phyloP scores from a whole-genome alignment of 2,113 vertebrate genomes.

The Xiphorhynchus elegans region DNA sequence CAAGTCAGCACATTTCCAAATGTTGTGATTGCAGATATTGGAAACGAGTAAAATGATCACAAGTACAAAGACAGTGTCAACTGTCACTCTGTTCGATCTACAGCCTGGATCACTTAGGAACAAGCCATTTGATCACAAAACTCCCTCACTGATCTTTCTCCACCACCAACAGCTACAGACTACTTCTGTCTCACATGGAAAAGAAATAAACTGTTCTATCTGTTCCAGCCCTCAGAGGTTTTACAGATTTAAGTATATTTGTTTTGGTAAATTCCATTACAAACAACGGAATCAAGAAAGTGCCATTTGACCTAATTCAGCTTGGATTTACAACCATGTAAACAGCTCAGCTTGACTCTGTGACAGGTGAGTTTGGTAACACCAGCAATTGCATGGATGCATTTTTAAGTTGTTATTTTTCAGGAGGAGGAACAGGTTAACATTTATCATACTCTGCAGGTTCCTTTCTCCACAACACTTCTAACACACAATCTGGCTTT shows the following conservation, averaged over 20 bases:
- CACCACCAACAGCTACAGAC: neutral
- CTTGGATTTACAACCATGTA: neutral
- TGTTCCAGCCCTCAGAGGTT: neutral
- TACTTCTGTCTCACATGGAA: neutral
- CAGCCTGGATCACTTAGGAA: neutral
- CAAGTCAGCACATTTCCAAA: neutral
- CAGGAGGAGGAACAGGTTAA: neutral
- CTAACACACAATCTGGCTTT: neutral
- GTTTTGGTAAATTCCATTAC: neutral
- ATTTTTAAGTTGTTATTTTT: neutral
- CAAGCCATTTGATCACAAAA: neutral
- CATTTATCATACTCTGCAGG: neutral
- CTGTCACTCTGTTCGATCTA: neutral
- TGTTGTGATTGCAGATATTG: neutral
- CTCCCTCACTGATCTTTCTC: neutral
- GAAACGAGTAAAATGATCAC: neutral
- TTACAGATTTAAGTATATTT: neutral
- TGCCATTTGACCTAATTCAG: neutral
- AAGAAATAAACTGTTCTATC: neutral
- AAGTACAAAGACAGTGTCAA: neutral
- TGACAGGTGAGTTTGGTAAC: neutral
- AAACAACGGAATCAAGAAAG: rapidly evolving
- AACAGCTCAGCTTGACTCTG: neutral
- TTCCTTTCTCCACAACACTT: neutral
- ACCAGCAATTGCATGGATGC: neutral